These are phyloP conservation scores for Drosophila rellima DNA, from an alignment of 2,888 invertebrate species.

Conservation along the genomic window DNA sequence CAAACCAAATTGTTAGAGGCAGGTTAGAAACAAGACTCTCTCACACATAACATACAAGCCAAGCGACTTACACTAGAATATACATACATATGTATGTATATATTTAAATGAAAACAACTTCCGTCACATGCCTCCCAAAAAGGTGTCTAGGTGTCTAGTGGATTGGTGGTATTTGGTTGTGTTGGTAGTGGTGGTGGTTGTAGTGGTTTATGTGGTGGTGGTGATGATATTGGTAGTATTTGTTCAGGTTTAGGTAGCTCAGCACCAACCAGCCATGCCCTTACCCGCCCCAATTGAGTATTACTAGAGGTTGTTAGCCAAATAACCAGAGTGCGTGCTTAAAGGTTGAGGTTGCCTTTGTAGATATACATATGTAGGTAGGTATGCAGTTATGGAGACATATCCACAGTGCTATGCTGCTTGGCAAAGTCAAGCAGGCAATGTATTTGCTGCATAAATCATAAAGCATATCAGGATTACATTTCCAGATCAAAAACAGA, in stretches of 20 bases:
- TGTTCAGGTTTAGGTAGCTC: slow-evolving; percentile 29
- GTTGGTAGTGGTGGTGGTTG: slow-evolving; percentile 35
- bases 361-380: slow-evolving; percentile 30
- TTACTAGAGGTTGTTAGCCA: slow-evolving; percentile 65
- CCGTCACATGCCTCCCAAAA: slow-evolving; percentile 64
- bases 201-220: slow-evolving; percentile 36
- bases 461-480: slow-evolving; percentile 70
- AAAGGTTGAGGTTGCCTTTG: slow-evolving; percentile 30
- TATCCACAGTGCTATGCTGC: slow-evolving; percentile 76
- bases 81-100: slow-evolving; percentile 41
- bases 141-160: slow-evolving; percentile 53
- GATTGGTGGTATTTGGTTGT: slow-evolving; percentile 45
- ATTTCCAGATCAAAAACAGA: slow-evolving; percentile 46
- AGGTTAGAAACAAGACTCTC: slow-evolving; percentile 13
- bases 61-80: slow-evolving; percentile 73
- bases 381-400: slow-evolving; percentile 53
- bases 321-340: slow-evolving; percentile 67
- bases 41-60: slow-evolving; percentile 48
- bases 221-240: slow-evolving; percentile 49
- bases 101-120: slow-evolving; percentile 59
- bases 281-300: slow-evolving; percentile 43
- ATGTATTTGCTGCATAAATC: slow-evolving; percentile 83
- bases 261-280: slow-evolving; percentile 23
- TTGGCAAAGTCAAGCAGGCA: slow-evolving; percentile 85
- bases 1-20: slow-evolving; percentile 41